These are phyloP conservation scores for Heterodera carotae DNA, from an alignment of 1,140 invertebrate genomes.

Conservation along the genomic window DNA sequence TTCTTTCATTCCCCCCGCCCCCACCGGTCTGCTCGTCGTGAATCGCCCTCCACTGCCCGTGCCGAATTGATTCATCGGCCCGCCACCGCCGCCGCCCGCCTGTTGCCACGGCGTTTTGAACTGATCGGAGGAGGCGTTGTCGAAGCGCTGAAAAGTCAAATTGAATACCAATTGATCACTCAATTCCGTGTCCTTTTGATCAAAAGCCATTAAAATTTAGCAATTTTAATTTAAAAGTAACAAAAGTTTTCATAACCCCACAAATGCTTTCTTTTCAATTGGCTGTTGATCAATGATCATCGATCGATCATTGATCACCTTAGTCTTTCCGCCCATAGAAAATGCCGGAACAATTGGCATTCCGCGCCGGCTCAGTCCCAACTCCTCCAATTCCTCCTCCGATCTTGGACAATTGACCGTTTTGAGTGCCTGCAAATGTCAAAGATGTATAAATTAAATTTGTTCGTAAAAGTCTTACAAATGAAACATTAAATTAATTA, in stretches of 20 bases:
- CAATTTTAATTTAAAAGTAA: not conserved
- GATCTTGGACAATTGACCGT: constrained; percentile 33
- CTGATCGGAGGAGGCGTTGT: constrained; percentile 6
- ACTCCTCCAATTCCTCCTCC: constrained; percentile 29
- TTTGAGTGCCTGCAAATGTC: constrained; percentile 33
- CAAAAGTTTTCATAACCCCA: too few relatives aligned
- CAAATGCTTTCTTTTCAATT: too few relatives aligned
- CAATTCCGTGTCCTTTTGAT: too few relatives aligned
- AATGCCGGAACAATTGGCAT: constrained; percentile 20
- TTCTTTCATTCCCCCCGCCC: not conserved
- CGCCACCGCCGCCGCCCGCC: not conserved
- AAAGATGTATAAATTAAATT: constrained; percentile 13
- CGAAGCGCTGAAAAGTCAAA: constrained; percentile 12
- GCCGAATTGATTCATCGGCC: constrained; percentile 19
- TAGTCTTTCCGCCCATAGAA: constrained; percentile 5
- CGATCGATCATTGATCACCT: constrained; percentile 22
- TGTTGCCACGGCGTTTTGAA: constrained; percentile 28
- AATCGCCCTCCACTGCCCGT: constrained; percentile 13
- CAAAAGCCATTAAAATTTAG: constrained; percentile 16
- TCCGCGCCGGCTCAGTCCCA: constrained; percentile 25
- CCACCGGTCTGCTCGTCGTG: constrained; percentile 8
- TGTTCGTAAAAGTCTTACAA: too few relatives aligned
- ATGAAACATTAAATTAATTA: too few relatives aligned
- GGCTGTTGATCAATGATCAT: too few relatives aligned
- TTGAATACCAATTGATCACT: too few relatives aligned